Evolutionary conservation across 2,797 vertebrate genomes (phyloP), one percentile per base, ranked within the genome.

Genomic region (Catamblyrhynchus diadema): DNA sequence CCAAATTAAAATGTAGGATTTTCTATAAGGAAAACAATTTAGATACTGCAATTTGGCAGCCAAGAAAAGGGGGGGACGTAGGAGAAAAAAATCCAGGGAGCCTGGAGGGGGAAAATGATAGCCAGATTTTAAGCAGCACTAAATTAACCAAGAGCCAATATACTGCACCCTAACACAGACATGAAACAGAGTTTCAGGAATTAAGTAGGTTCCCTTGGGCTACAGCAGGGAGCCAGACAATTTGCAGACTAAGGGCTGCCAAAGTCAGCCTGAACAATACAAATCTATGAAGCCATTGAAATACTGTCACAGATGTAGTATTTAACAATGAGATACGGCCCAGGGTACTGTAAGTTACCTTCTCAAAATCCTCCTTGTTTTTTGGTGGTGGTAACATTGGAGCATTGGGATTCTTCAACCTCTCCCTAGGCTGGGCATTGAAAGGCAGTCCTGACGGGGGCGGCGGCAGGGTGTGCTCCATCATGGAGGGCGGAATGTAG

Each of bases 301-400:
- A 97, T 87, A 97, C 96, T 98, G 97, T 95, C 96, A 97, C 51
- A 97, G 96, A 97, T 96, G 97, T 88, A 97, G 96, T 96, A 97
- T 95, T 97, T 96, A 98, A 95, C 95, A 97, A 96, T 72, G 94
- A 97, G 96, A 97, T 97, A 97, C 74, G 70, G 96, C 94, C 97
- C 97, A 97, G 96, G 95, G 93, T 98, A 95, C 98, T 96, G 92
- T 91, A 93, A 99, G 98, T 99, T 99, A 99, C 99, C 99, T 99
- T 99, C 98, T 99, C 99, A 96, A 99, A 99, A 98, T 99, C 99
- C 97, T 99, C 99, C 98, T 99, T 99, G 98, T 99, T 99, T 98
- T 99, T 99, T 59, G 99, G 99, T 86, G 99, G 99, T 54, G 99
- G 98, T 95, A 99, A 98, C 98, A 99, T 97, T 60, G 99, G 98